These are phyloP conservation scores for Tryphoninae sp. DNA, from an alignment of 2,888 invertebrate species.

Conservation along the genomic window DNA sequence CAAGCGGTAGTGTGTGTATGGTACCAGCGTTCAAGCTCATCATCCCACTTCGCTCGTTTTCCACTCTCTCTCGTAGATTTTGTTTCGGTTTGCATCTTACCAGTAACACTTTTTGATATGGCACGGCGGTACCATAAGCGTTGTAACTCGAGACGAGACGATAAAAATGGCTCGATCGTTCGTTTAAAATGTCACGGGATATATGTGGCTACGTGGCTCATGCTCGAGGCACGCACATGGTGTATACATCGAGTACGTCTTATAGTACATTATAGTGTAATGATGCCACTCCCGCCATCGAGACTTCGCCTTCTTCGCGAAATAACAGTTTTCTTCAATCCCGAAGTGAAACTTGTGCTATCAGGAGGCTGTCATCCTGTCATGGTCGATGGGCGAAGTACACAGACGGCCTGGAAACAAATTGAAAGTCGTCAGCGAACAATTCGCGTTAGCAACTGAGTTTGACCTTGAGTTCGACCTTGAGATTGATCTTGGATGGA, in stretches of 20 bases:
- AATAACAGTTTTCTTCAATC: conserved; percentile 48
- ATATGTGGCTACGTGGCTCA: conserved; percentile 60
- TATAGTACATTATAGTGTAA: conserved; percentile 9
- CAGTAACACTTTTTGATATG: conserved; percentile 5
- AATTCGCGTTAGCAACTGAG: no score
- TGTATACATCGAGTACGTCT: background rate
- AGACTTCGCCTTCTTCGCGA: conserved; percentile 44
- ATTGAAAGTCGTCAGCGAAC: no score
- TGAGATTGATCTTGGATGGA: no score
- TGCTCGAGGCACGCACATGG: conserved; percentile 40
- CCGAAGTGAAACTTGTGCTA: conserved; percentile 4
- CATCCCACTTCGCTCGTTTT: background rate
- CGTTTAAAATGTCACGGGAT: conserved; percentile 67
- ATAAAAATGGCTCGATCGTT: conserved; percentile 64
- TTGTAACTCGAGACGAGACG: conserved; percentile 53
- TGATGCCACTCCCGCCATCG: conserved; percentile 2
- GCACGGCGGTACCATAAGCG: conserved; percentile 66
- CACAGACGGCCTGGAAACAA: no score
- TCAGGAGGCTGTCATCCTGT: background rate
- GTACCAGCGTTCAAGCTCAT: background rate
- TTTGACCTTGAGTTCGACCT: no score
- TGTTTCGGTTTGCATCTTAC: conserved; percentile 30
- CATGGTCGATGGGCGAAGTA: no score
- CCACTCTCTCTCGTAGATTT: conserved; percentile 1
- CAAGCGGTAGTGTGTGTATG: conserved; percentile 25